Conservation (phyloP, 1,140 invertebrate genomes). For the Eufriesea mexicana region DNA sequence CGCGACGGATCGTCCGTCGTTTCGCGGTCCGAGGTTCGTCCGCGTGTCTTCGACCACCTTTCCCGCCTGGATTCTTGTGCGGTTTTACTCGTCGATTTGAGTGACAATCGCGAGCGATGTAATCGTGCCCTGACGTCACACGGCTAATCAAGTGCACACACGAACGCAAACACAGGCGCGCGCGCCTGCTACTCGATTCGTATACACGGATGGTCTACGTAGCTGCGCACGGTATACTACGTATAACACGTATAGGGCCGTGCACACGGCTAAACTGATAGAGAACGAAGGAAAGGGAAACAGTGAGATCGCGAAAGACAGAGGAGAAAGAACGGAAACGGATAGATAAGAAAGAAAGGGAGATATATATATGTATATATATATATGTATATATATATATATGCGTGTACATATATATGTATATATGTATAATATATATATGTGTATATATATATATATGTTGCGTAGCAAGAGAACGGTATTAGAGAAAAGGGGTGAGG, state of each 20-base stretch:
- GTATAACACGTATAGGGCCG: slow-evolving; percentile 55
- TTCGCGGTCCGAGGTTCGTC: slow-evolving; percentile 52
- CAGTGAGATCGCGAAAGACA: slow-evolving; percentile 36
- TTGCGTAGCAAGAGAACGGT: slow-evolving; percentile 39
- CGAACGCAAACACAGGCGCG: slow-evolving; percentile 57
- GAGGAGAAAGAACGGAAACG: slow-evolving; percentile 36
- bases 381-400: background rate
- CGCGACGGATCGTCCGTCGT: slow-evolving; percentile 56
- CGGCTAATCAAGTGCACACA: slow-evolving; percentile 79
- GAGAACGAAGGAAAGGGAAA: slow-evolving; percentile 44
- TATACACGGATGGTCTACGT: slow-evolving; percentile 57
- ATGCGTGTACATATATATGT: background rate
- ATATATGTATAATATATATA: too few species aligned
- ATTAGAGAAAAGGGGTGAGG: slow-evolving; percentile 43
- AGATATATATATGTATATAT: slow-evolving; percentile 4
- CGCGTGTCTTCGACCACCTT: slow-evolving; percentile 58
- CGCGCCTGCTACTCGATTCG: slow-evolving; percentile 64
- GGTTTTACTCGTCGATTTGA: slow-evolving; percentile 61
- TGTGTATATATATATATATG: slow-evolving; percentile 54
- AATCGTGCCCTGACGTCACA: slow-evolving; percentile 80
- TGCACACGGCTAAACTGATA: slow-evolving; percentile 49
- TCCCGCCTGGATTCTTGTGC: slow-evolving; percentile 40
- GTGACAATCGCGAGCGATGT: slow-evolving; percentile 79
- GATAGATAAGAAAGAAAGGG: slow-evolving; percentile 57
- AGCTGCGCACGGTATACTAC: slow-evolving; percentile 59